phyloP scores from a whole-genome alignment of 1,140 invertebrate genomes.

The Meloidogyne floridensis region DNA sequence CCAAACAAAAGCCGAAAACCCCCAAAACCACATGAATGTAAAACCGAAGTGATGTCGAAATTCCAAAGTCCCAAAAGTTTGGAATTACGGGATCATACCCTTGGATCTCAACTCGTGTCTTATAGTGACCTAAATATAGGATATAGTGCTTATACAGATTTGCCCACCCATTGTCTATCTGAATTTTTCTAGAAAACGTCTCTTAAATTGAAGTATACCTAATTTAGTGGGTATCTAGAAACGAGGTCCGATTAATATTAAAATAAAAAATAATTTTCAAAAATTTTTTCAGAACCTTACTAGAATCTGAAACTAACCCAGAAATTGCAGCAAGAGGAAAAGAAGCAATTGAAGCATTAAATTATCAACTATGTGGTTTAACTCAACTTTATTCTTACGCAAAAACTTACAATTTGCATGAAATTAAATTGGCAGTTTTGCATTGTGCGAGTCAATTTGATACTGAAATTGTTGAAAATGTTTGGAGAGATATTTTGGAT shows the following conservation, averaged over 20 bases:
- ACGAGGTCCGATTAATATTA: no score
- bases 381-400: constrained; percentile 72
- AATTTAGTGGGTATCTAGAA: no score
- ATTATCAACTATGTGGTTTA: constrained; percentile 34
- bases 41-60: no score
- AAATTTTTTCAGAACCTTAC: background rate
- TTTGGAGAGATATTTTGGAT: constrained; percentile 71
- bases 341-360: constrained; percentile 36
- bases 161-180: background rate
- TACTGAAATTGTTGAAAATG: constrained; percentile 68
- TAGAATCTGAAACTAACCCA: constrained; percentile 5
- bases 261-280: background rate
- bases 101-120: constrained; percentile 12
- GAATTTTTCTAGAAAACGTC: background rate
- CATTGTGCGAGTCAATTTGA: constrained; percentile 70
- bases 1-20: no score
- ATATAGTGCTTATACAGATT: no score
- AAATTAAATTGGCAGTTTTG: constrained; percentile 71
- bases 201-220: no score
- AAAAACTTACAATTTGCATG: constrained; percentile 68
- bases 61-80: no score
- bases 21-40: no score
- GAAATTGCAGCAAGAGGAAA: constrained; percentile 3
- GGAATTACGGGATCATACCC: no score
- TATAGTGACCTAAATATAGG: background rate